Base-by-base conservation (phyloP, 2,797 vertebrate species). In the Sparidentex hasta region DNA sequence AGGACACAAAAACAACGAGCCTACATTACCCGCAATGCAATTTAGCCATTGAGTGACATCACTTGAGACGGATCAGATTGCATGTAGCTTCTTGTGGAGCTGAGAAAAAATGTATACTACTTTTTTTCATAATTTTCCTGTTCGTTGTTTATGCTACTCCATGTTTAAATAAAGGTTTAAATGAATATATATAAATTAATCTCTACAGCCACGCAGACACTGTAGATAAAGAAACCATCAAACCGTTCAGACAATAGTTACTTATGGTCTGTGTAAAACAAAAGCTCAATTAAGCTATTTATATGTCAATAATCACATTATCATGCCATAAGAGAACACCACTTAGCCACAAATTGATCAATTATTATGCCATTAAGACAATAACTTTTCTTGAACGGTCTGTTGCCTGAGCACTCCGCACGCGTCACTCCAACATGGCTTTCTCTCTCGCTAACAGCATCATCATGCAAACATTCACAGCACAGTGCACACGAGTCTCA, bases 361-460 rank as follows among this genome's bases (percentile, higher is more conserved):
- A 55, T 41, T 48, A 44, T 59, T 1, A 38, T 11, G 38, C 68
- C 73, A 65, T 78, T 52, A 66, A 56, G 68, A 71, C n/a, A 54
- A 64, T 23, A 71, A 56, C 20, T 75, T 43, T 64, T 78, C 55
- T 70, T 58, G 2, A 71, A 71, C 47, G 58, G 38, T 50, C 43
- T 78, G 23, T 44, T 58, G 65, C 58, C 71, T 66, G 43, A 69
- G 64, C 48, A 23, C 41, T 68, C 27, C 8, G 43, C 23, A 56
- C 55, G 8, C 7, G 18, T 58, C 38, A 33, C 17, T 48, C 16
- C 20, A 58, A 18, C 66, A 27, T 8, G 52, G 44, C 41, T 64
- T 58, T 62, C 46, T 80, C 46, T 78, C 33, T 62, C 43, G 41
- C 69, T 75, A 47, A 82, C 20, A 46, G 56, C 67, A 61, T 56